Evolutionary conservation across 2,888 invertebrate genomes (phyloP).

Genomic region (Sesia bembeciformis): DNA sequence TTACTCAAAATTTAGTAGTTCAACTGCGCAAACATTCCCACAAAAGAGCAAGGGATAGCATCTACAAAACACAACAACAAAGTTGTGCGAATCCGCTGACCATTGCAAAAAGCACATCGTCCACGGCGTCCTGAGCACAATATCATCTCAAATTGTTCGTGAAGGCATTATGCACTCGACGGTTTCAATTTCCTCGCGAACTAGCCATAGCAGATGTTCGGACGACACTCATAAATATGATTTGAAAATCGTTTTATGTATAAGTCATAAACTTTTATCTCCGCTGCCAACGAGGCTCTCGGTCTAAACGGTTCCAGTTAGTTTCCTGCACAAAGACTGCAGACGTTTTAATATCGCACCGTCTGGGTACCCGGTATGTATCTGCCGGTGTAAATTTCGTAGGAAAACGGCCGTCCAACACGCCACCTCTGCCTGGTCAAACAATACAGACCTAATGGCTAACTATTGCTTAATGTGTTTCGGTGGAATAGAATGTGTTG

Average conservation of each 20-base stretch:
- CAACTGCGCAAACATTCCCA: slow-evolving; percentile 32
- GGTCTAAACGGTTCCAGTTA: slow-evolving; percentile 54
- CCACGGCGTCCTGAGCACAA: slow-evolving; percentile 50
- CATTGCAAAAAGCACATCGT: slow-evolving; percentile 56
- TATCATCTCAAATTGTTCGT: slow-evolving; percentile 70
- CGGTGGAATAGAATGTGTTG: slow-evolving; percentile 29
- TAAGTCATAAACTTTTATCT: slow-evolving; percentile 73
- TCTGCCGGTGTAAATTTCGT: slow-evolving; percentile 62
- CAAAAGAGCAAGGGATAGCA: slow-evolving; percentile 38
- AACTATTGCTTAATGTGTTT: slow-evolving; percentile 71
- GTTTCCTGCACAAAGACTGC: slow-evolving; percentile 64
- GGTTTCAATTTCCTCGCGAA: slow-evolving; percentile 70
- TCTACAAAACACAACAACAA: slow-evolving; percentile 47
- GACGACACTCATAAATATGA: slow-evolving; percentile 68
- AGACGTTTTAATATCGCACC: slow-evolving; percentile 66
- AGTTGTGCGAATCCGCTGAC: slow-evolving; percentile 51
- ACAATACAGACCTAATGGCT: slow-evolving; percentile 65
- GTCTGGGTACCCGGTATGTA: slow-evolving; percentile 47
- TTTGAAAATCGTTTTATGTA: slow-evolving; percentile 73
- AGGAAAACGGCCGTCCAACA: slow-evolving; percentile 54
- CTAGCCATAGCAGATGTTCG: slow-evolving; percentile 64
- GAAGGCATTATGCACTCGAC: slow-evolving; percentile 64
- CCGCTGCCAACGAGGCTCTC: slow-evolving; percentile 38
- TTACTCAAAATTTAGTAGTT: slow-evolving; percentile 24
- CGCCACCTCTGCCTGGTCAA: slow-evolving; percentile 67